These are phyloP conservation scores for Holacanthus passer DNA, from an alignment of 2,113 vertebrate genomes.

Conservation along the genomic window DNA sequence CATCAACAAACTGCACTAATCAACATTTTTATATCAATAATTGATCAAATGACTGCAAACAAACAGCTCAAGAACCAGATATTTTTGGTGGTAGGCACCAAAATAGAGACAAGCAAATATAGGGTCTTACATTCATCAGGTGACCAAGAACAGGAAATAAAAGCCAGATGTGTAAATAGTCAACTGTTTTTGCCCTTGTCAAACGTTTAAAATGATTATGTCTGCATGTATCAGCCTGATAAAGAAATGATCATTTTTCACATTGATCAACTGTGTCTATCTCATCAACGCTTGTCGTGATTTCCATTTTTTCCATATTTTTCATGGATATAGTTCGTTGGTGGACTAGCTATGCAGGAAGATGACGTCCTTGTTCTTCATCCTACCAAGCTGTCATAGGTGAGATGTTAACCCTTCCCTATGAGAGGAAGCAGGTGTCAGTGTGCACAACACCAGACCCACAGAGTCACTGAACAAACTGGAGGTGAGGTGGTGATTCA, in stretches of 20 bases:
- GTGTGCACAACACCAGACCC: neutral
- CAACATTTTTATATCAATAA: neutral
- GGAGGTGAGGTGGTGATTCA: neutral
- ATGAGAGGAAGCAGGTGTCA: neutral
- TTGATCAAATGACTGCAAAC: neutral
- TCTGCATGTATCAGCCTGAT: no score
- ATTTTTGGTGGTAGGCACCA: no score
- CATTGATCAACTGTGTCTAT: no score
- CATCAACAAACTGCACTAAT: neutral
- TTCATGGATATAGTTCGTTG: neutral
- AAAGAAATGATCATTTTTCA: no score
- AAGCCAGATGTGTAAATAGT: no score
- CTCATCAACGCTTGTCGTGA: no score
- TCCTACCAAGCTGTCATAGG: neutral
- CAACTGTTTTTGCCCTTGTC: no score
- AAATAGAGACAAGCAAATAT: no score
- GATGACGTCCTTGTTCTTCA: neutral
- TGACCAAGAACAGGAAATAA: no score
- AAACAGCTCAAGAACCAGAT: neutral
- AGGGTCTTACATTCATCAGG: no score
- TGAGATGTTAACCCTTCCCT: slow-evolving; percentile 3
- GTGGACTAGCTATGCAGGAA: neutral
- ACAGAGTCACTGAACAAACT: neutral
- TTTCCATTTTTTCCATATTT: no score
- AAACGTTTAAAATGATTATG: no score